Percentiles rank a stretch among this genome's conserved stretches.
These are phyloP conservation scores for Dinoponera quadriceps DNA, from an alignment of 1,140 invertebrate genomes.

Conservation along the genomic window DNA sequence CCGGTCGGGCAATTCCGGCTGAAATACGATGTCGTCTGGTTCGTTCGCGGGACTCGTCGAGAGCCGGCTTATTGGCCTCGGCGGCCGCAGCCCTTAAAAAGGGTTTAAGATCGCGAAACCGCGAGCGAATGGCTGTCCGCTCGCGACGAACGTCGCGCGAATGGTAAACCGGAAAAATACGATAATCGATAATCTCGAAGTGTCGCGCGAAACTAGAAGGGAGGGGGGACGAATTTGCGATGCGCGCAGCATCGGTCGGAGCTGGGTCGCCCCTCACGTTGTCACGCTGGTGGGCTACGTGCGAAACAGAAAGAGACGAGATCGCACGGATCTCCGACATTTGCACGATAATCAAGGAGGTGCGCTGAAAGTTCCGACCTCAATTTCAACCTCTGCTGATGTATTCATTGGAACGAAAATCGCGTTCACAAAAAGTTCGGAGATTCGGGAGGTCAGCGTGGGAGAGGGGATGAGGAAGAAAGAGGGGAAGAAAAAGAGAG, in stretches of 20 bases:
- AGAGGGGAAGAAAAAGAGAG: neutral
- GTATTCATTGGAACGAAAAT: neutral
- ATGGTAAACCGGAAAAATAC: neutral
- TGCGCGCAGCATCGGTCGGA: neutral
- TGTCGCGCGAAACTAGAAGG: neutral
- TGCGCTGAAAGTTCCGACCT: neutral
- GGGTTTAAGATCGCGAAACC: conserved; percentile 79
- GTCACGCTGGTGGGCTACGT: neutral
- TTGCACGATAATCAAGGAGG: neutral
- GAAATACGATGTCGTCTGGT: conserved; percentile 85
- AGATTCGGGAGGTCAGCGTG: no score
- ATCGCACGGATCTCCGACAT: neutral
- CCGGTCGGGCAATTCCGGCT: conserved; percentile 83
- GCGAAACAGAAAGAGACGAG: neutral
- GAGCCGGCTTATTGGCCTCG: conserved; percentile 76
- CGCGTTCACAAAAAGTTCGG: no score
- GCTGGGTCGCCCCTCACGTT: neutral
- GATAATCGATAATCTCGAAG: neutral
- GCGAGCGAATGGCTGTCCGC: conserved; percentile 14
- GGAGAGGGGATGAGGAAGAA: no score
- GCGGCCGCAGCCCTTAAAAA: conserved; percentile 79
- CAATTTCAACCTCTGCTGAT: neutral
- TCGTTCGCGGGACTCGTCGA: conserved; percentile 79
- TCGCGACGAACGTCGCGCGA: conserved; percentile 16
- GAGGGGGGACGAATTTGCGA: neutral